phyloP scores from a whole-genome alignment of 2,113 vertebrate species.

The Chamaea fasciata region DNA sequence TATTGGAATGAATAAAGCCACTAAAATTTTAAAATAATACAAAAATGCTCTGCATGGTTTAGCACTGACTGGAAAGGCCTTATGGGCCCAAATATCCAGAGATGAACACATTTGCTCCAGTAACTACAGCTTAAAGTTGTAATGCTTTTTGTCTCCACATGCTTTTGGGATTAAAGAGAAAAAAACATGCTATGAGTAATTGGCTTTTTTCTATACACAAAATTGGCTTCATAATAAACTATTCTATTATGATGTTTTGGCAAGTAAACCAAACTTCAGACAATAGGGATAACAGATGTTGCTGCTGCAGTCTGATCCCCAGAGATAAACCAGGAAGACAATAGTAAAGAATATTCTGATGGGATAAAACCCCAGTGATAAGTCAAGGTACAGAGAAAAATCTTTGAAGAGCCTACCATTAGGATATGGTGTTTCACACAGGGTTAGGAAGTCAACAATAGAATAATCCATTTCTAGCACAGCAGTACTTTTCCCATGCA shows the following conservation, averaged over 20 bases:
- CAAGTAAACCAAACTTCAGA: neutral
- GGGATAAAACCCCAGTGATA: neutral
- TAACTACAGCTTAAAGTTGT: neutral
- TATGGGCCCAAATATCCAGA: neutral
- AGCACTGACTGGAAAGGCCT: neutral
- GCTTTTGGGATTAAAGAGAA: neutral
- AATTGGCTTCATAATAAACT: neutral
- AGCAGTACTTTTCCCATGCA: conserved; percentile 97
- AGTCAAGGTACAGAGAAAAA: neutral
- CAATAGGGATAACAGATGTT: neutral
- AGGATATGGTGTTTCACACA: conserved; percentile 97
- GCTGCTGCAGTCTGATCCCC: neutral
- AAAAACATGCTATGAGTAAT: neutral
- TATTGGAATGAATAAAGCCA: neutral
- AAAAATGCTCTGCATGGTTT: neutral
- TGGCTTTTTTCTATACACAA: neutral
- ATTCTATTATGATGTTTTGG: neutral
- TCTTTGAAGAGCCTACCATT: conserved; percentile 78
- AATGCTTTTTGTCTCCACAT: neutral
- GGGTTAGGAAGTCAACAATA: conserved; percentile 97
- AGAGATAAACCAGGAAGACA: neutral
- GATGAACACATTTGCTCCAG: neutral
- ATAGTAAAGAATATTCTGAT: neutral
- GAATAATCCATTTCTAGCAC: conserved; percentile 99
- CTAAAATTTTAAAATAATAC: neutral